Conservation (phyloP, 1,140 invertebrate species). For the Wasmannia auropunctata region DNA sequence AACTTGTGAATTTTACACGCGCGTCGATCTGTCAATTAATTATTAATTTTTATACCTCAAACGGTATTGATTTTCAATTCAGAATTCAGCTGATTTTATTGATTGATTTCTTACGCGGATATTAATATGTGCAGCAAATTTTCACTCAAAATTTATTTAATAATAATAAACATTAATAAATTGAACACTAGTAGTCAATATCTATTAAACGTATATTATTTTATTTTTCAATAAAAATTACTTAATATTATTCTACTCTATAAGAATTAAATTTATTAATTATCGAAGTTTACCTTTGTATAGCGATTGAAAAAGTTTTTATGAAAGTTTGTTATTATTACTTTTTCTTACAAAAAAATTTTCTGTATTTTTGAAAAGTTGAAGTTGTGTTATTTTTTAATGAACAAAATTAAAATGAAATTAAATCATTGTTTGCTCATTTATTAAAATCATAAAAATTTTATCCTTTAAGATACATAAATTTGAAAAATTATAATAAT, state of each 20-base stretch:
- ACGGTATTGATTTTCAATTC: not conserved
- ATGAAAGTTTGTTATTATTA: not conserved
- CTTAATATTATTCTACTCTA: not conserved
- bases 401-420: too few species aligned
- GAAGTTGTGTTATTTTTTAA: too few species aligned
- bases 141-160: not conserved
- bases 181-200: not conserved
- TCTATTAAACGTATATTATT: not conserved
- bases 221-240: not conserved
- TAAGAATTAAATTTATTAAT: not conserved
- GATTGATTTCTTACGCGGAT: not conserved
- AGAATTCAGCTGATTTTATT: not conserved
- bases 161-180: too few species aligned
- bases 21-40: not conserved
- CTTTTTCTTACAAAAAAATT: not conserved
- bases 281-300: not conserved
- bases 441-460: too few species aligned
- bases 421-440: too few species aligned
- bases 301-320: not conserved
- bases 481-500: too few species aligned
- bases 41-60: not conserved
- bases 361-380: not conserved
- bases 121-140: not conserved
- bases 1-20: not conserved
- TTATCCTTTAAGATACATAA: too few species aligned